phyloP scores from a whole-genome alignment of 2,113 vertebrate species.

The Mesocricetus auratus region DNA sequence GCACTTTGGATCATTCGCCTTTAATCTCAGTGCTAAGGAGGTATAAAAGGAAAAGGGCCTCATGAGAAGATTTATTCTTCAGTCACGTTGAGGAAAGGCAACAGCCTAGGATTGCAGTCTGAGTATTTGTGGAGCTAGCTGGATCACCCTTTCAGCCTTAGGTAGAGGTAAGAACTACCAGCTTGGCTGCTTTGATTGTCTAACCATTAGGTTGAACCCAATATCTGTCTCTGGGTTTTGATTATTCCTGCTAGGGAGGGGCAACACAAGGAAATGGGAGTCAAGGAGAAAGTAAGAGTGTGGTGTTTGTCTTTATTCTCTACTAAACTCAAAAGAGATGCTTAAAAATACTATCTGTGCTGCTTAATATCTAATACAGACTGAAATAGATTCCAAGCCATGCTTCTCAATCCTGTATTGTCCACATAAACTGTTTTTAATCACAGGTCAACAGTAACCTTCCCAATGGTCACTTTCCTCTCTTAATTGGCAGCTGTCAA shows the following conservation, averaged over 20 bases:
- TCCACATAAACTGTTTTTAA: background rate
- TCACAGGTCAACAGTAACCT: background rate
- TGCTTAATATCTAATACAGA: background rate
- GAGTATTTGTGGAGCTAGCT: too few relatives aligned
- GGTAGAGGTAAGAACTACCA: too few relatives aligned
- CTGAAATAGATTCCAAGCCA: background rate
- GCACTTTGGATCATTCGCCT: too few relatives aligned
- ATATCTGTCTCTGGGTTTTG: too few relatives aligned
- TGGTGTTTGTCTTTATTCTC: background rate
- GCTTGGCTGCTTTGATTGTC: too few relatives aligned
- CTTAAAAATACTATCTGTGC: background rate
- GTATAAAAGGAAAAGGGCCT: too few relatives aligned
- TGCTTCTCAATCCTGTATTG: background rate
- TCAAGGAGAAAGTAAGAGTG: background rate
- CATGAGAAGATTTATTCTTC: too few relatives aligned
- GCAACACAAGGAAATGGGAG: background rate
- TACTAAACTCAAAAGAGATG: background rate
- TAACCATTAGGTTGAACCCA: too few relatives aligned
- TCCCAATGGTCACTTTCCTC: background rate
- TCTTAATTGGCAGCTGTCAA: background rate
- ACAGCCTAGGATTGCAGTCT: too few relatives aligned
- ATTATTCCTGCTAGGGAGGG: background rate
- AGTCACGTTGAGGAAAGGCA: too few relatives aligned
- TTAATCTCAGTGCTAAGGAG: too few relatives aligned
- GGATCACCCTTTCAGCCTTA: too few relatives aligned